These are phyloP conservation scores for Philypnodon macrostomus DNA, from an alignment of 2,797 vertebrate species.

Conservation along the genomic window DNA sequence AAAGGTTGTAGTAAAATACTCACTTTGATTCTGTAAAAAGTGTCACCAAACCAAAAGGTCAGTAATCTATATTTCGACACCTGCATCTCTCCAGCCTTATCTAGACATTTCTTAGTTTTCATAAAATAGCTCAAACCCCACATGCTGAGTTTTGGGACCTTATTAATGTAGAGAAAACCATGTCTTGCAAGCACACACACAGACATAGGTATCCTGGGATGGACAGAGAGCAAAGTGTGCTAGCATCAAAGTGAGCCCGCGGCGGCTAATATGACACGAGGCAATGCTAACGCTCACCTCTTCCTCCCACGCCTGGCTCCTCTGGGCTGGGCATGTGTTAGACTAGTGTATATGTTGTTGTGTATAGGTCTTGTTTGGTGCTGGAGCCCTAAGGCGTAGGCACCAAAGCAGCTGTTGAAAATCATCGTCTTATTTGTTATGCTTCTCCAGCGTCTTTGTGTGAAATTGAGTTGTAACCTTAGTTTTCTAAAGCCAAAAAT, in stretches of 20 bases:
- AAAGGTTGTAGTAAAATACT: no score
- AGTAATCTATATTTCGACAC: no score
- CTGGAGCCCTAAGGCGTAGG: slow-evolving; percentile 1
- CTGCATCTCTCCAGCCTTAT: no score
- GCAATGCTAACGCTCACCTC: slow-evolving; percentile 26
- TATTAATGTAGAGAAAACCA: slow-evolving; percentile 8
- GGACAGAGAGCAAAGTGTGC: slow-evolving; percentile 15
- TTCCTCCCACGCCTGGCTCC: slow-evolving; percentile 18
- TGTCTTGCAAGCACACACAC: not conserved
- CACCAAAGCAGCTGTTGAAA: slow-evolving; percentile 9
- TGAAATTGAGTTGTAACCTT: slow-evolving; percentile 13
- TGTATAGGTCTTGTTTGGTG: not conserved
- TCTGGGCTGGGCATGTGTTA: not conserved
- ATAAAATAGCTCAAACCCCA: not conserved
- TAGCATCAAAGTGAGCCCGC: slow-evolving; percentile 28
- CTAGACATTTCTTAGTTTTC: no score
- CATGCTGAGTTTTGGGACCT: slow-evolving; percentile 2
- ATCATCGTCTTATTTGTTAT: slow-evolving; percentile 7
- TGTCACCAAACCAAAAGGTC: no score
- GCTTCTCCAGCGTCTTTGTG: slow-evolving; percentile 10
- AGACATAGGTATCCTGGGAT: not conserved
- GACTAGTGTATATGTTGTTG: no score
- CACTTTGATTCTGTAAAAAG: no score
- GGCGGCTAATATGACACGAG: slow-evolving; percentile 32
- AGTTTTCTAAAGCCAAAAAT: slow-evolving; percentile 3